phyloP scores from a whole-genome alignment of 2,113 vertebrate genomes.

The Microcebus ravelobensis region DNA sequence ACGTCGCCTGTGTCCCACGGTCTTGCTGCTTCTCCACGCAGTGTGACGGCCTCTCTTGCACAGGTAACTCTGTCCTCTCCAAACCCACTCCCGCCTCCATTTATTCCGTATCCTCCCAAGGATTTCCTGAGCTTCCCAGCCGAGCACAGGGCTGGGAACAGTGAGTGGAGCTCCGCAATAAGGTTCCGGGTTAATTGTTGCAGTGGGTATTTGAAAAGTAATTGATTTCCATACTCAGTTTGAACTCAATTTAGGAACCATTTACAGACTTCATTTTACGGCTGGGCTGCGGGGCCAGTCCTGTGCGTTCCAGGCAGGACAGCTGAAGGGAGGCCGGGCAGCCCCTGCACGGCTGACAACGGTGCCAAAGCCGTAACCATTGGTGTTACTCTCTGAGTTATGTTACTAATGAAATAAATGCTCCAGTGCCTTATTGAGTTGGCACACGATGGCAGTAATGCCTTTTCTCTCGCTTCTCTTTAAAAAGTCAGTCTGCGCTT shows the following conservation, averaged over 20 bases:
- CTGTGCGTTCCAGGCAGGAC: neutral
- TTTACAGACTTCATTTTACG: neutral
- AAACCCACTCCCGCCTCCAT: fast-evolving
- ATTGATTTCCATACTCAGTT: neutral
- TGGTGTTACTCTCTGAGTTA: neutral
- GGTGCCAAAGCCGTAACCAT: fast-evolving
- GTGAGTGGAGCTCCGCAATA: fast-evolving
- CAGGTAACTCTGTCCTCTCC: fast-evolving
- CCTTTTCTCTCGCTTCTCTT: neutral
- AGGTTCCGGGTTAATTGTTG: neutral
- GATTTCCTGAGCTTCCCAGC: neutral
- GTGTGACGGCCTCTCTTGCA: fast-evolving
- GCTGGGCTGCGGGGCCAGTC: neutral
- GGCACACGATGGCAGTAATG: fast-evolving
- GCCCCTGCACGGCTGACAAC: fast-evolving
- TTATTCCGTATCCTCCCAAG: fast-evolving
- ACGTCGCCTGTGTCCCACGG: fast-evolving
- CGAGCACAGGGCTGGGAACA: neutral
- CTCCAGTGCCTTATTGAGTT: neutral
- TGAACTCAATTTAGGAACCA: neutral
- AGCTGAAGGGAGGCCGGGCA: fast-evolving
- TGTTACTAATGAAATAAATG: neutral
- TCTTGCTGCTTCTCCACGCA: fast-evolving
- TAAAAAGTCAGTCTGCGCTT: neutral
- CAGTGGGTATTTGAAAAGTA: neutral